Conservation (phyloP, 1,140 invertebrate genomes). For the Apocrypta bakeri region DNA sequence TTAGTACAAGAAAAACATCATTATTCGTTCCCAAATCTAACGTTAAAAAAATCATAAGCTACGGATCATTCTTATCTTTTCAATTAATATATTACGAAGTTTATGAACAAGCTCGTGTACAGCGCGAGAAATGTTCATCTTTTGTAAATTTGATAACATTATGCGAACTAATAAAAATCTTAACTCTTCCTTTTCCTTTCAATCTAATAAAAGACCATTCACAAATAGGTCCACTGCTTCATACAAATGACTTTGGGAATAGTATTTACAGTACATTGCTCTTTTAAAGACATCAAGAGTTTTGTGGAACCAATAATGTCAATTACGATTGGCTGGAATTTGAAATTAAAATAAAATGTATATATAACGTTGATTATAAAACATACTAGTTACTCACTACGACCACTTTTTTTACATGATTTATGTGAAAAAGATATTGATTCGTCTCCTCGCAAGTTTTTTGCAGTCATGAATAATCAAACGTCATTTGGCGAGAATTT, state of each 20-base stretch:
- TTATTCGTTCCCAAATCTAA: not conserved
- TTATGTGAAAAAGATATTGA: not conserved
- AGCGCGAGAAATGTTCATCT: not conserved
- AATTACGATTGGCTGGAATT: slow-evolving; percentile 18
- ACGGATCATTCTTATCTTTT: slow-evolving; percentile 16
- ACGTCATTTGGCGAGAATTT: slow-evolving; percentile 29
- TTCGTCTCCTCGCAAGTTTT: not conserved
- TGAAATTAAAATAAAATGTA: slow-evolving; percentile 22
- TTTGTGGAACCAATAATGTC: slow-evolving; percentile 2
- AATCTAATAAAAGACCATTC: not conserved
- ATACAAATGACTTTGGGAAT: slow-evolving; percentile 35
- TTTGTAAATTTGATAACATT: not conserved
- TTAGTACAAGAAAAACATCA: slow-evolving; percentile 20
- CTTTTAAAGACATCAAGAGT: slow-evolving; percentile 3
- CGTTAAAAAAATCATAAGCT: slow-evolving; percentile 7
- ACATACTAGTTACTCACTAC: slow-evolving; percentile 24
- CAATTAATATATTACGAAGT: slow-evolving; percentile 7
- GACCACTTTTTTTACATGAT: slow-evolving; percentile 7
- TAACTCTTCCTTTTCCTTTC: not conserved
- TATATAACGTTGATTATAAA: slow-evolving; percentile 29
- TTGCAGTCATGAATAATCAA: not conserved
- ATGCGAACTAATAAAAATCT: slow-evolving; percentile 9
- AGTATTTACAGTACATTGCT: slow-evolving; percentile 29
- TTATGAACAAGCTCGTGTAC: slow-evolving; percentile 40
- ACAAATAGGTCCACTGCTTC: not conserved